Conservation (phyloP, 1,140 invertebrate species). For the Eumeta japonica region DNA sequence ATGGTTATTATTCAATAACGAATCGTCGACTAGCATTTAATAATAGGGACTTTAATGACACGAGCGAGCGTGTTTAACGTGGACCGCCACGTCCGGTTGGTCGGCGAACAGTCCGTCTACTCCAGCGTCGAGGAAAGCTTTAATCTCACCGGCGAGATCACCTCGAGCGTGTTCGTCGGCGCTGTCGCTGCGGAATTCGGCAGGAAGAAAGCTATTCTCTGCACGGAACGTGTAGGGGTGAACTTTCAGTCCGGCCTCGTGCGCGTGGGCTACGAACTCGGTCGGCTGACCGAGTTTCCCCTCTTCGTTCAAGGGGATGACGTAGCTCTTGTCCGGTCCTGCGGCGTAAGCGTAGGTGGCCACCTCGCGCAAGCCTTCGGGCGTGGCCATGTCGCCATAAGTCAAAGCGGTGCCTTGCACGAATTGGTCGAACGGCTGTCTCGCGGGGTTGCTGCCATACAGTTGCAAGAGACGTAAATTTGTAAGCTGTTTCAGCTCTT, state of each 20-base stretch:
- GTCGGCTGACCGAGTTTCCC: constrained; percentile 28
- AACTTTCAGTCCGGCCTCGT: constrained; percentile 33
- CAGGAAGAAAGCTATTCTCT: constrained; percentile 35
- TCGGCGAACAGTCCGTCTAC: constrained; percentile 40
- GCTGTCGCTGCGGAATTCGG: constrained; percentile 23
- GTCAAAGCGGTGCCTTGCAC: constrained; percentile 23
- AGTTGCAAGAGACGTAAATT: constrained; percentile 34
- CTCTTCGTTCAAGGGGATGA: constrained; percentile 32
- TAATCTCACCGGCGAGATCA: constrained; percentile 27
- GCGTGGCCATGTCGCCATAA: constrained; percentile 34
- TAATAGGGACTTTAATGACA: too few species aligned
- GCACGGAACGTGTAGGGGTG: constrained; percentile 44
- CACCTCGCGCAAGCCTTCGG: constrained; percentile 30
- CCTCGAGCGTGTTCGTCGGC: constrained; percentile 19
- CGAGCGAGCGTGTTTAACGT: too few species aligned
- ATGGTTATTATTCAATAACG: too few species aligned
- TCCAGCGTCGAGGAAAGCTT: constrained; percentile 26
- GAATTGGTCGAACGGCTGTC: constrained; percentile 30
- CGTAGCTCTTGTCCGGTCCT: constrained; percentile 38
- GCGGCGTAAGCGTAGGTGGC: constrained; percentile 38
- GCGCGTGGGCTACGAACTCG: constrained; percentile 35
- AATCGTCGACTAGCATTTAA: too few species aligned
- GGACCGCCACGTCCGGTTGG: constrained; percentile 31
- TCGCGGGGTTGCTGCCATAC: constrained; percentile 15
- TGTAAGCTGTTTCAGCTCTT: constrained; percentile 37